These are phyloP conservation scores for Miltochrista miniata DNA, from an alignment of 2,888 invertebrate species.

Conservation along the genomic window DNA sequence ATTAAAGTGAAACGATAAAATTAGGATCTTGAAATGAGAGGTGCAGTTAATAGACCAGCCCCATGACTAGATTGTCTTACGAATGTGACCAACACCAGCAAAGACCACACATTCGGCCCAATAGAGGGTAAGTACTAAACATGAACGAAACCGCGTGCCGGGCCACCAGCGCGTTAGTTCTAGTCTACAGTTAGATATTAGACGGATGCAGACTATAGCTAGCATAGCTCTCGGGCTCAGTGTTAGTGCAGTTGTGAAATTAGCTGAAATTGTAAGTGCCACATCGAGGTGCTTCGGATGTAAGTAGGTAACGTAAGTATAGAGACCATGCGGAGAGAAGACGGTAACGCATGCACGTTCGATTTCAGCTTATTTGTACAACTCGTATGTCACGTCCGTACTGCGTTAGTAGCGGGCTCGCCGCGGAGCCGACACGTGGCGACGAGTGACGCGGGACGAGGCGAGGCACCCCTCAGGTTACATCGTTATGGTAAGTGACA, in stretches of 20 bases:
- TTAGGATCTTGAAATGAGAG: too few relatives aligned
- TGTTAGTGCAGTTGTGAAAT: constrained; percentile 74
- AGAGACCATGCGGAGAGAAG: constrained; percentile 54
- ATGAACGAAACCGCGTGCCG: neutral
- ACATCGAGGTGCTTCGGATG: constrained; percentile 37
- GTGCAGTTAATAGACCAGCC: too few relatives aligned
- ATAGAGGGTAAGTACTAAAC: too few relatives aligned
- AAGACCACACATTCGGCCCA: neutral
- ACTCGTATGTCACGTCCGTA: constrained; percentile 42
- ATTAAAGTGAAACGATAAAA: too few relatives aligned
- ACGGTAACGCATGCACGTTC: constrained; percentile 66
- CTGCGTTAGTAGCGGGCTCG: constrained; percentile 31
- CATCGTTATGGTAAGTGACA: constrained; percentile 28
- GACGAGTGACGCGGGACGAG: constrained; percentile 32
- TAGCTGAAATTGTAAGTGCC: constrained; percentile 72
- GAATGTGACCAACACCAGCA: neutral
- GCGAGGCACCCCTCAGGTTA: constrained; percentile 47
- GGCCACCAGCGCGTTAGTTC: constrained; percentile 21
- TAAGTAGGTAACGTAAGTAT: constrained; percentile 23
- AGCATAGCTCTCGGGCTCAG: constrained; percentile 50
- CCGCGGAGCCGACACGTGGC: constrained; percentile 13
- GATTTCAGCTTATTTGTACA: constrained; percentile 80
- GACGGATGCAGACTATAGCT: constrained; percentile 62
- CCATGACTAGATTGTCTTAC: neutral
- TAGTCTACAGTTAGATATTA: constrained; percentile 44